Conservation (phyloP, 2,113 vertebrate species). For the Anser brachyrhynchus region DNA sequence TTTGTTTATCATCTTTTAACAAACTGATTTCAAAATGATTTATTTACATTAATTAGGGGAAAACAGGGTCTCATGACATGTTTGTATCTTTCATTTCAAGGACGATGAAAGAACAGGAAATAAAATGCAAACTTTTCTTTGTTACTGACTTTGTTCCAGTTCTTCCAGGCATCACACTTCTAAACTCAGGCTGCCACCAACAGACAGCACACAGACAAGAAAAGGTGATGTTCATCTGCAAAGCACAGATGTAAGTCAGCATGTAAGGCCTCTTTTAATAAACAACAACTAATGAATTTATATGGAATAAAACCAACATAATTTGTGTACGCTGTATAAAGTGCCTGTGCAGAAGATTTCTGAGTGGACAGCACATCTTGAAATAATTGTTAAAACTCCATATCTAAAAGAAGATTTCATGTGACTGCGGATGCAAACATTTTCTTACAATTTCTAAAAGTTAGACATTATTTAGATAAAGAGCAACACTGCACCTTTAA, state of each 20-base stretch:
- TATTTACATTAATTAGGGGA: neutral
- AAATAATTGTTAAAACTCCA: neutral
- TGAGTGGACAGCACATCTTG: neutral
- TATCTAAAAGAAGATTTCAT: neutral
- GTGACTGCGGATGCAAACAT: slow-evolving; percentile 15
- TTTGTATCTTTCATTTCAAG: neutral
- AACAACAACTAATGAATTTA: neutral
- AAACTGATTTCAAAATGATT: slow-evolving; percentile 22
- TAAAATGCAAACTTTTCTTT: slow-evolving; percentile 48
- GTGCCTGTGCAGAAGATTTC: neutral
- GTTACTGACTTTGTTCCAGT: slow-evolving; percentile 43
- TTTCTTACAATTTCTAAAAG: slow-evolving; percentile 56
- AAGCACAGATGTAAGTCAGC: neutral
- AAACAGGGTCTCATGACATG: neutral
- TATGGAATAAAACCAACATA: neutral
- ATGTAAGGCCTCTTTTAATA: neutral
- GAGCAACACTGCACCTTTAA: slow-evolving; percentile 79
- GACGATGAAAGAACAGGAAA: slow-evolving; percentile 3
- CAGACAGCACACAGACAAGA: slow-evolving; percentile 58
- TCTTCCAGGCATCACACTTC: slow-evolving; percentile 22
- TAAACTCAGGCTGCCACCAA: slow-evolving; percentile 73
- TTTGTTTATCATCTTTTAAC: neutral
- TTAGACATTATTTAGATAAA: slow-evolving; percentile 40
- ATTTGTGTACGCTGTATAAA: neutral
- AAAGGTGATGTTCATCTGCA: slow-evolving; percentile 21